phyloP scores from a whole-genome alignment of 2,797 vertebrate genomes.

The Coracias cyanogaster region DNA sequence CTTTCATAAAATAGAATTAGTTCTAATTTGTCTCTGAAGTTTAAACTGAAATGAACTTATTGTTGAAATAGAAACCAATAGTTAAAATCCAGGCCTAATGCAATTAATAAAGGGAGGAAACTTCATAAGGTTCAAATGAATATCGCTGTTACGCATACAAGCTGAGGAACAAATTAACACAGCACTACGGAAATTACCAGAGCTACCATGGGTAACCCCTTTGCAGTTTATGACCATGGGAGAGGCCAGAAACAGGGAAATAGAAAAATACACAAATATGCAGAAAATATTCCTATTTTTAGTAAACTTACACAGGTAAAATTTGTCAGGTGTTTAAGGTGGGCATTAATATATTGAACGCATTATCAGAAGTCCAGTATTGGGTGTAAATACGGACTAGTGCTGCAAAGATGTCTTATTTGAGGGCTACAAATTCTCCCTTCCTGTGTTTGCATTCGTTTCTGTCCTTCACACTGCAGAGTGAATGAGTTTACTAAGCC shows the following conservation, averaged over 20 bases:
- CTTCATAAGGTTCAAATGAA: not conserved
- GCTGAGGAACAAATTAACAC: not conserved
- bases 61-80: not conserved
- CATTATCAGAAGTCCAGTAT: not conserved
- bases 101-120: not conserved
- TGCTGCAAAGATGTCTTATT: not conserved
- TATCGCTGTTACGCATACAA: not conserved
- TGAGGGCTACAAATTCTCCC: not conserved
- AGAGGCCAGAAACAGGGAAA: not conserved
- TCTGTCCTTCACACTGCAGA: not conserved
- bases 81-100: not conserved
- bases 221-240: not conserved
- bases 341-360: not conserved
- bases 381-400: not conserved
- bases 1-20: constrained; percentile 40
- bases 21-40: constrained; percentile 22
- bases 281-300: not conserved
- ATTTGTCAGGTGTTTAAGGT: not conserved
- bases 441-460: not conserved
- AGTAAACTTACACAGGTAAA: not conserved
- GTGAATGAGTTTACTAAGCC: constrained; percentile 15
- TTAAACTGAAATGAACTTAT: constrained; percentile 4
- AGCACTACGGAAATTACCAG: not conserved
- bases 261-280: not conserved
- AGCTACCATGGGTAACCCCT: not conserved